phyloP scores from a whole-genome alignment of 2,797 vertebrate genomes.

The Gadopsis bispinosus region DNA sequence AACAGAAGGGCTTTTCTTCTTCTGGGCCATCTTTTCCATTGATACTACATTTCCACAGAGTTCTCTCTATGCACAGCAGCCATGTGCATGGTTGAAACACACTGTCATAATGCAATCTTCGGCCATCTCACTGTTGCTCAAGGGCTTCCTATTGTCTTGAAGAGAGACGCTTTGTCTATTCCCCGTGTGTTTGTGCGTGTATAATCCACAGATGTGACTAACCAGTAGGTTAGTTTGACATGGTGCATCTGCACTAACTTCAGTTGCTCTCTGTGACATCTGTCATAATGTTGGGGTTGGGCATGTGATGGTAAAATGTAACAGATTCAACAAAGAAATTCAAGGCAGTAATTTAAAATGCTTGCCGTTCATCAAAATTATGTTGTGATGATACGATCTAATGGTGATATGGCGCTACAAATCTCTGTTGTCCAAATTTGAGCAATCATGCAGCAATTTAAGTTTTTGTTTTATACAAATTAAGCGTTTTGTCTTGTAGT shows the following conservation, averaged over 20 bases:
- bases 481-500: neutral
- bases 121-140: conserved; percentile 39
- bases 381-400: neutral
- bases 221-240: neutral
- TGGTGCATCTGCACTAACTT: neutral
- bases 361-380: neutral
- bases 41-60: conserved; percentile 57
- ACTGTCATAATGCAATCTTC: conserved; percentile 56
- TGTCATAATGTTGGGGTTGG: neutral
- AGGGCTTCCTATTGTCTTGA: conserved; percentile 44
- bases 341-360: conserved; percentile 3
- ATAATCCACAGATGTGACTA: conserved; percentile 27
- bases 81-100: conserved; percentile 63
- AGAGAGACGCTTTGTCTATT: conserved; percentile 39
- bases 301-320: too few relatives aligned
- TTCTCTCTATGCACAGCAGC: conserved; percentile 51
- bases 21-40: conserved; percentile 62
- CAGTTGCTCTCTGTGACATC: neutral
- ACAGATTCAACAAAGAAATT: too few relatives aligned
- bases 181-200: neutral
- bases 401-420: neutral
- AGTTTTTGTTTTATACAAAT: neutral
- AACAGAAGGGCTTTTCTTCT: conserved; percentile 67
- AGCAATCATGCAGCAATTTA: neutral
- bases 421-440: neutral